Conservation (phyloP, 53 echinoderm and acorn worm genomes). For the Zoroaster sp. region DNA sequence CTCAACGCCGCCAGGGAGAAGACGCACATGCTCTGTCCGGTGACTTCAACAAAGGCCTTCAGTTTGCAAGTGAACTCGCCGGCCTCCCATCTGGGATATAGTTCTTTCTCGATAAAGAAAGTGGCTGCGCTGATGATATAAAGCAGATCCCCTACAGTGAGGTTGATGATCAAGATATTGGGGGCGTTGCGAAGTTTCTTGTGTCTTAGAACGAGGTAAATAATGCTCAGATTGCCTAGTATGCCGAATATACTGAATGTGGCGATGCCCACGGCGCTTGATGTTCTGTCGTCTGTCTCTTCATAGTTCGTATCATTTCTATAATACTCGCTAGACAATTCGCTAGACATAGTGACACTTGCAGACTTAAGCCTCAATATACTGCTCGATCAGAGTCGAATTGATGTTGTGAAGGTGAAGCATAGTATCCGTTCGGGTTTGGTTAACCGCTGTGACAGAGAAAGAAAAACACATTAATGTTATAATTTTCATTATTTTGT, state of each 20-base stretch:
- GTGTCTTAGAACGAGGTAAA: constrained; percentile 49
- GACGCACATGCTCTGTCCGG: constrained; percentile 82
- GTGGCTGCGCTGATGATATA: constrained; percentile 72
- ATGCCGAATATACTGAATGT: constrained; percentile 41
- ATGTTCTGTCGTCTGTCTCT: neutral
- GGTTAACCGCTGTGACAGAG: too few relatives aligned
- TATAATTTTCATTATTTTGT: too few relatives aligned
- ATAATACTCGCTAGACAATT: neutral
- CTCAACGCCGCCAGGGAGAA: constrained; percentile 83
- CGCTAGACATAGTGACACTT: neutral
- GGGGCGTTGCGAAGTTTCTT: constrained; percentile 79
- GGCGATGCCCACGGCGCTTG: constrained; percentile 10
- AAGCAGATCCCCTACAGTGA: constrained; percentile 78
- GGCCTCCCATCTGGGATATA: constrained; percentile 52
- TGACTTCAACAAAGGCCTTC: constrained; percentile 59
- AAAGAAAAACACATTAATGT: too few relatives aligned
- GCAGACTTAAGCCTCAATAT: neutral
- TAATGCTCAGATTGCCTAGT: constrained; percentile 45
- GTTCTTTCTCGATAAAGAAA: constrained; percentile 61
- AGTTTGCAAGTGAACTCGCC: constrained; percentile 63
- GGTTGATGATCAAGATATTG: constrained; percentile 85
- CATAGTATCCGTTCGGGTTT: too few relatives aligned
- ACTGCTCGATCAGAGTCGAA: neutral
- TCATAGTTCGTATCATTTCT: neutral
- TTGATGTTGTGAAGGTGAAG: too few relatives aligned